Evolutionary conservation across 2,113 vertebrate species (phyloP), one percentile per base, ranked within the genome.

Genomic region (Tauraco erythrolophus): DNA sequence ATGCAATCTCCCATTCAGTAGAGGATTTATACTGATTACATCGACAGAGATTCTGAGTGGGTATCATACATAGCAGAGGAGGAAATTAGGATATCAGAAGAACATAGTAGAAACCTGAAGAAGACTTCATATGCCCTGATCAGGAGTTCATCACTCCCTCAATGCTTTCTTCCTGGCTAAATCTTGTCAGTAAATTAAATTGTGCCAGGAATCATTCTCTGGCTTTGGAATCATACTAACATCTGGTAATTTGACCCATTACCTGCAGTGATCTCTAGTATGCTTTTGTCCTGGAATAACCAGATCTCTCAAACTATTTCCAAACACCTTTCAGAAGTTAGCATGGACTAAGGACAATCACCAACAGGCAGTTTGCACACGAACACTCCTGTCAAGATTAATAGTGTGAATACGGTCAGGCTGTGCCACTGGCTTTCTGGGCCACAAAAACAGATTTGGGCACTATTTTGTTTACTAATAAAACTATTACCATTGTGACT

Each of bases 351-450:
- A 10, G 31, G 25, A 24, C 10, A 70, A 28, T 19, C 6, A 19
- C 5, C 30, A 54, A 48, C 14, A 50, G 10, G 16, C 21, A 33
- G 7, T 28, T n/a, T 4, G 0, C 27, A 37, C 1, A 2, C 1
- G 2, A 35, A 48, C 8, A 10, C 4, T 41, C 31, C 5, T 1
- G 12, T 76, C 27, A 85, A 19, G 11, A 9, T 75, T 27, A 37
- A 46, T 1, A 51, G 13, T 23, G 6, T 46, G 33, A 65, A 39
- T n/a, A 53, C 11, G 9, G 24, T 57, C 35, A 66, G 39, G 9
- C 3, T 90, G 9, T 31, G 41, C 8, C 24, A 12, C 21, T 45
- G n/a, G 27, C 35, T 45, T 77, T 77, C n/a, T 58, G 31, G 43
- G n/a, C 15, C 5, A 9, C 50, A 61, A 35, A 92, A 64, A 1